A percentile compares a stretch with the other conserved stretches of the same genome.
Conservation (phyloP, 2,797 vertebrate genomes). For the Eutrigla gurnardus region DNA sequence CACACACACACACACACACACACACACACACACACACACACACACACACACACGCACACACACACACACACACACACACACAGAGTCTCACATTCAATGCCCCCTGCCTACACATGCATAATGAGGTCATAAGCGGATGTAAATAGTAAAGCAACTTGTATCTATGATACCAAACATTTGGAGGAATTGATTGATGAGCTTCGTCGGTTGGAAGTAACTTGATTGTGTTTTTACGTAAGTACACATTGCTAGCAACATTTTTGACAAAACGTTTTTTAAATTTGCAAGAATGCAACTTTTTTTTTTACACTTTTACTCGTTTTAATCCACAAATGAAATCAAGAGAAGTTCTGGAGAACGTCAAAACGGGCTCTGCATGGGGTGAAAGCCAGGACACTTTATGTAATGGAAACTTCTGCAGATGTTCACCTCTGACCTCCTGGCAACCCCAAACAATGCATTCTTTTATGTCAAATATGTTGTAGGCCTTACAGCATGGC, state of each 20-base stretch:
- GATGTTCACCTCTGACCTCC: slow-evolving; percentile 70
- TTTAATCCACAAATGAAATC: not conserved
- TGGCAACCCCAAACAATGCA: slow-evolving; percentile 57
- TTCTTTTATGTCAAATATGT: slow-evolving; percentile 51
- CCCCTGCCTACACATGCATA: slow-evolving; percentile 26
- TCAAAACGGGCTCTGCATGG: slow-evolving; percentile 1
- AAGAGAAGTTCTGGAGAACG: not conserved
- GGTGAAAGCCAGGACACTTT: slow-evolving; percentile 40
- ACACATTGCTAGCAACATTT: too few relatives aligned
- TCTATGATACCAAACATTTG: slow-evolving; percentile 17
- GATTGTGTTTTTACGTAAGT: too few relatives aligned
- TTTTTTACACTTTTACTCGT: not conserved
- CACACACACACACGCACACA: slow-evolving; percentile 18
- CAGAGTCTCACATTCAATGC: slow-evolving; percentile 22
- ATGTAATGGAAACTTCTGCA: slow-evolving; percentile 73
- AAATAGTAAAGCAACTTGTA: slow-evolving; percentile 30
- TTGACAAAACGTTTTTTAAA: not conserved
- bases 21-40: slow-evolving; percentile 12
- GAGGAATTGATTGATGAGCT: not conserved
- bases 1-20: slow-evolving; percentile 31
- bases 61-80: slow-evolving; percentile 9
- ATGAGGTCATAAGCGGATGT: slow-evolving; percentile 35
- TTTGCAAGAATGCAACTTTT: not conserved
- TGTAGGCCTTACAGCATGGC: slow-evolving; percentile 49
- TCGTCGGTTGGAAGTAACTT: too few relatives aligned